Evolutionary conservation across 2,113 vertebrate genomes (phyloP), one percentile per base, ranked within the genome.

Genomic region (Psophia crepitans): DNA sequence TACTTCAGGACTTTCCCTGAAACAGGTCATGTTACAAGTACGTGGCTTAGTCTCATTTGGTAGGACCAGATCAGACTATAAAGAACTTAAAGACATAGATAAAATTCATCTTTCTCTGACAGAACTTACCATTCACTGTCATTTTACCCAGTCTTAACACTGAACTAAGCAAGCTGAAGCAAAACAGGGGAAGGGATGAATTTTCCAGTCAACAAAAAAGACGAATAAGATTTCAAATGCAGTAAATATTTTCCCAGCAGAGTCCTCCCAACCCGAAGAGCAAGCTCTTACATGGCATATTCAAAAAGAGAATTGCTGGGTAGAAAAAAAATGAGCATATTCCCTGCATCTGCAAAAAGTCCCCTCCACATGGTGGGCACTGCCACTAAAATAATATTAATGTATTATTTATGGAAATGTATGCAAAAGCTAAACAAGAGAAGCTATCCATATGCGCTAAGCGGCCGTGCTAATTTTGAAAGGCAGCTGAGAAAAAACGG

Each of bases 381-480:
- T 65, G 66, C 57, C 83, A 57, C 46, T 71, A 60, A 64, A 94
- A 78, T 51, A 63, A 46, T 68, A 77, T 15, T 41, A 93, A 63
- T 9, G 0, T 24, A 58, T 82, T 88, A 90, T 82, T 89, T 64
- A 93, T 95, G 69, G 81, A 92, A 94, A 92, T 68, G 20, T 61
- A 87, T 90, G 89, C 84, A 95, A 87, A 94, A 93, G 19, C 53
- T 64, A 78, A 92, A 91, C 48, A 84, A 77, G 56, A 75, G 65
- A 44, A 68, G 35, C 60, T 48, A 81, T 44, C 64, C 60, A 19
- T 44, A 53, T 41, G 43, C 2, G 4, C 79, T 68, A 57, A 84
- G 63, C 64, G 69, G 33, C 48, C 53, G 0, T 41, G 61, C 46
- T 81, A 44, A 49, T 95, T 91, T 68, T 64, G 56, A 95, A 89